Base-by-base conservation (phyloP, 2,797 vertebrate genomes). In the Rhynchotus rufescens region DNA sequence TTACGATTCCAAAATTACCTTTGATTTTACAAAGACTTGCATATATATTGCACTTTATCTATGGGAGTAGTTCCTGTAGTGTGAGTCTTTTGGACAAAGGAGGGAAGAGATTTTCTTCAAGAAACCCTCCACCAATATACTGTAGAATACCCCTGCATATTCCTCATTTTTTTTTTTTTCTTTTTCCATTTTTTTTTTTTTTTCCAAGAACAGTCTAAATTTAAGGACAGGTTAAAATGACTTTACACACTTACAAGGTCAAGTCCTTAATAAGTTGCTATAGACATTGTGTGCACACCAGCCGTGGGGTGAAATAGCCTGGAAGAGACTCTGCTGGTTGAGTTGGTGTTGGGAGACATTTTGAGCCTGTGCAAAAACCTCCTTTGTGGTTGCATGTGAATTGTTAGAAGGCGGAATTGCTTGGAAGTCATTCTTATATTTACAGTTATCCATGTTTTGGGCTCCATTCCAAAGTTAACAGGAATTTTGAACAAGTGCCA, bases 221-320 rank as follows among this genome's bases (percentile, higher is more conserved):
- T 92, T 90, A 75, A 89, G 84, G 56, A 60, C 72, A 81, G 85
- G 79, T 94, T 92, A 80, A 90, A 84, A 93, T 92, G 92, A 88
- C 86, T 93, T 84, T 61, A 80, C 71, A 69, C 68, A 23, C 82
- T 93, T 88, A 67, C 82, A 92, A 94, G 93, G 74, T 90, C 88
- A 96, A 74, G 68, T 60, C 80, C 82, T 85, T 89, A 81, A 90
- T 95, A 94, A 90, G 92, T 96, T 84, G 89, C n/a, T 64, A 0
- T 30, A 30, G 1, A 6, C 36, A 54, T 57, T 92, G 67, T 74
- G 76, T 84, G 59, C 32, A 42, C 79, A 74, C 90, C 88, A 90
- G 74, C 80, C 94, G 86, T 72, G 11, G 17, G 67, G 52, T 89
- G 65, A 74, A 84, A 79, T 32, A 73, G 72, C 34, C 80, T 94